Conservation (phyloP, 2,888 invertebrate genomes). For the Campopleginae sp. region DNA sequence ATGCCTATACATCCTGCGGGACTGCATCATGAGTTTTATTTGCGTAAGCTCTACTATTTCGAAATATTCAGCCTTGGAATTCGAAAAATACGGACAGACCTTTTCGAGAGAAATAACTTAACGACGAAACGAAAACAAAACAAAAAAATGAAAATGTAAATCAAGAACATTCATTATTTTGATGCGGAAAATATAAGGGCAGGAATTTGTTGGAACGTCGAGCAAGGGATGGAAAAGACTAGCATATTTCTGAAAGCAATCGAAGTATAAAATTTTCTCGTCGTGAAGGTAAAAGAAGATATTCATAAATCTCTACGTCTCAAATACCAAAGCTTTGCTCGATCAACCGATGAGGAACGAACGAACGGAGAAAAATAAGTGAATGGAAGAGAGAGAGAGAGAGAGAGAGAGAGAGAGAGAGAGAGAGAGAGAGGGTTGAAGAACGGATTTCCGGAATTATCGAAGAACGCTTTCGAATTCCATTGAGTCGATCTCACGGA, state of each 20-base stretch:
- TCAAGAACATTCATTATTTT: background rate
- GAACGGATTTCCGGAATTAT: slow-evolving; percentile 63
- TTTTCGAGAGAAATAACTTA: background rate
- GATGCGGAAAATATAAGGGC: background rate
- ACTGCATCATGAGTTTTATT: background rate
- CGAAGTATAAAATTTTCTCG: slow-evolving; percentile 24
- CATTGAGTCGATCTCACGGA: slow-evolving; percentile 46
- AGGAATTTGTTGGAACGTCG: background rate
- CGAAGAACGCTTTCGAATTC: slow-evolving; percentile 47
- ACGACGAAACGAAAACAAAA: background rate
- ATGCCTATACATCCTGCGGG: background rate
- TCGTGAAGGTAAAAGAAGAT: slow-evolving; percentile 14
- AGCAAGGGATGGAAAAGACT: background rate
- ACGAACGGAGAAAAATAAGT: background rate
- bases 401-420: background rate
- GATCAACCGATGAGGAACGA: background rate
- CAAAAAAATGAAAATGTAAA: background rate
- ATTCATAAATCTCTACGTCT: slow-evolving; percentile 36
- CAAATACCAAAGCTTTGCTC: slow-evolving; percentile 17
- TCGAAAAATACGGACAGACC: background rate
- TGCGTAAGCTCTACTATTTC: background rate
- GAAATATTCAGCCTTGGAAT: background rate
- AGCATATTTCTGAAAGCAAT: slow-evolving; percentile 15
- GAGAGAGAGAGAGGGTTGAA: background rate
- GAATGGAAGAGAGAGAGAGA: background rate